Base-by-base conservation (phyloP, 2,888 invertebrate species). In the Agrypnus murinus region DNA sequence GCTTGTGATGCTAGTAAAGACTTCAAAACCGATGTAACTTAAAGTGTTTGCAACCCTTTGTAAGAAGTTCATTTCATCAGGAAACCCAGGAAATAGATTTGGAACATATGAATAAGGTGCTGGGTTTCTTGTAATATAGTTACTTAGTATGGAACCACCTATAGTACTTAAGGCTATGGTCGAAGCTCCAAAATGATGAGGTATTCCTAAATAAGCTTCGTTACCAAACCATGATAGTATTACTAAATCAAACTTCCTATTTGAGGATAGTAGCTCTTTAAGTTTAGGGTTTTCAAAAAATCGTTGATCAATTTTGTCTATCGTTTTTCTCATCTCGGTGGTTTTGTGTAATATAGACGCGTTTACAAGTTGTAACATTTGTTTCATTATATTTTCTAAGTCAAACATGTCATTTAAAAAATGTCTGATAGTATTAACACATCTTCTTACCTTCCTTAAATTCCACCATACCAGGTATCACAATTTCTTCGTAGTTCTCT, bases 121-220 rank as follows among this genome's bases (percentile, higher is more conserved):
- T 0, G 83, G 80, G 69, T 81, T 82, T 15, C 82, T 82, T 2
- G 79, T 72, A 2, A 80, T 59, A 17, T 75, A 76, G 48, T 79
- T 79, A 0, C 78, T 74, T 25, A 77, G 68, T 2, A 75, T 72
- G 12, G 74, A 76, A 12, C 76, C 77, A 2, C 80, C 81, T 12
- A 78, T 71, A 1, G 82, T 74, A 12, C 77, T 76, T 10, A 84
- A 77, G 0, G 80, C 70, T 36, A 86, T 80, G 2, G 82, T 70
- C 0, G 83, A 82, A 2, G 82, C 82, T 59, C 83, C 79, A 58
- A 81, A 80, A 55, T 80, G 76, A 70, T 84, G 81, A 2, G 81
- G 79, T 6, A 84, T 74, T 0, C 81, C 83, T 25, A 82, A 75
- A 25, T 79, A 76, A 9, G 82, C 82, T 69, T 78, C 6, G 7